A percentile compares a stretch with the other conserved stretches of the same genome.
phyloP scores from a whole-genome alignment of 2,797 vertebrate genomes.

The Parauchenoglanis ngamensis region DNA sequence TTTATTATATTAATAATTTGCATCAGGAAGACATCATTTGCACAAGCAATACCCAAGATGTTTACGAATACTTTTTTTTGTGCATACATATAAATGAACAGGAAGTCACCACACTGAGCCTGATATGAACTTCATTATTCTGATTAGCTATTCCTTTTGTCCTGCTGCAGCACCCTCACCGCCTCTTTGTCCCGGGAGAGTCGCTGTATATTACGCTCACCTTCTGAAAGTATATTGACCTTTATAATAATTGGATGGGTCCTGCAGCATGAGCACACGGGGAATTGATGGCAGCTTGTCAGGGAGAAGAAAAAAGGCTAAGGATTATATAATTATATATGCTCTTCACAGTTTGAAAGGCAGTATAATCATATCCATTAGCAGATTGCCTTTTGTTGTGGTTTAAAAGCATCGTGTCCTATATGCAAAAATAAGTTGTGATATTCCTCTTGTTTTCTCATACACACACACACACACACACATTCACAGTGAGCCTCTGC shows the following conservation, averaged over 20 bases:
- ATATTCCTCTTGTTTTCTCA: conserved; percentile 27
- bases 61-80: neutral
- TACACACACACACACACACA: neutral
- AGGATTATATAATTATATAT: conserved; percentile 49
- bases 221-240: conserved; percentile 59
- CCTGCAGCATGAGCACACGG: conserved; percentile 49
- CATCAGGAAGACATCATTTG: neutral
- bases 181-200: conserved; percentile 34
- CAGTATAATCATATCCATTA: conserved; percentile 23
- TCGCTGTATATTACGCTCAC: conserved; percentile 51
- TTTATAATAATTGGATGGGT: conserved; percentile 62
- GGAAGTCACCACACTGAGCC: neutral
- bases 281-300: conserved; percentile 53
- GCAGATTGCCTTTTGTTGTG: conserved; percentile 37
- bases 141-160: conserved; percentile 42
- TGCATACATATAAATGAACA: neutral
- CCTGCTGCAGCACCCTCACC: conserved; percentile 33
- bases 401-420: conserved; percentile 37
- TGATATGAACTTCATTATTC: conserved; percentile 33
- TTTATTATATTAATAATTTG: neutral
- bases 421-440: conserved; percentile 34
- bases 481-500: conserved; percentile 41
- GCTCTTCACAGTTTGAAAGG: conserved; percentile 25
- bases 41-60: too few relatives aligned
- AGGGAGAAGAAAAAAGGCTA: conserved; percentile 21